Evolutionary conservation across 2,888 invertebrate species (phyloP).

Genomic region (Hofmannophila pseudospretella): DNA sequence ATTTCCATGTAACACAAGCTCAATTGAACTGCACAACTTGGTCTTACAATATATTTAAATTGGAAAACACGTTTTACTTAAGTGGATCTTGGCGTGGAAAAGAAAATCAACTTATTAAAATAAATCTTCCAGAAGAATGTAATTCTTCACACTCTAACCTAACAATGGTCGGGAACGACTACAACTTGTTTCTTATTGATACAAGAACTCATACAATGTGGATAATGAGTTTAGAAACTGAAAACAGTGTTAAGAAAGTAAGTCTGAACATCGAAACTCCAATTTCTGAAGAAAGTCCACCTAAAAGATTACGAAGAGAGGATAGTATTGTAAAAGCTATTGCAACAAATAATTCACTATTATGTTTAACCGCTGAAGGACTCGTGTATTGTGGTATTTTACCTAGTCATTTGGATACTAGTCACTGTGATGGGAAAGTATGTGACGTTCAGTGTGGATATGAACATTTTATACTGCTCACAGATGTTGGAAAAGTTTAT

Average conservation of each 20-base stretch:
- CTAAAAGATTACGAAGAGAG: constrained; percentile 30
- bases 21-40: constrained; percentile 45
- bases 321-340: constrained; percentile 36
- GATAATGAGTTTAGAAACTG: constrained; percentile 37
- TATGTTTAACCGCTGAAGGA: constrained; percentile 46
- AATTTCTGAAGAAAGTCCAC: constrained; percentile 17
- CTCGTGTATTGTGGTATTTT: constrained; percentile 75
- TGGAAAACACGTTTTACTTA: constrained; percentile 35
- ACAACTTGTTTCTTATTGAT: constrained; percentile 37
- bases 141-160: constrained; percentile 19
- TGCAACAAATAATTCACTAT: constrained; percentile 33
- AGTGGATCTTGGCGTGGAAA: constrained; percentile 47
- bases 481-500: constrained; percentile 84
- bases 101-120: constrained; percentile 31
- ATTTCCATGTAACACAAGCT: constrained; percentile 22
- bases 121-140: constrained; percentile 38
- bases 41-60: constrained; percentile 58
- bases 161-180: constrained; percentile 50
- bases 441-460: constrained; percentile 85
- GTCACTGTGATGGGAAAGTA: constrained; percentile 69
- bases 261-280: constrained; percentile 35
- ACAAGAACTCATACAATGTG: constrained; percentile 33
- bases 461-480: constrained; percentile 87
- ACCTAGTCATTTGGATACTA: constrained; percentile 79
- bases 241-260: constrained; percentile 29